phyloP scores from a whole-genome alignment of 1,140 invertebrate genomes.

The Spodoptera litura region DNA sequence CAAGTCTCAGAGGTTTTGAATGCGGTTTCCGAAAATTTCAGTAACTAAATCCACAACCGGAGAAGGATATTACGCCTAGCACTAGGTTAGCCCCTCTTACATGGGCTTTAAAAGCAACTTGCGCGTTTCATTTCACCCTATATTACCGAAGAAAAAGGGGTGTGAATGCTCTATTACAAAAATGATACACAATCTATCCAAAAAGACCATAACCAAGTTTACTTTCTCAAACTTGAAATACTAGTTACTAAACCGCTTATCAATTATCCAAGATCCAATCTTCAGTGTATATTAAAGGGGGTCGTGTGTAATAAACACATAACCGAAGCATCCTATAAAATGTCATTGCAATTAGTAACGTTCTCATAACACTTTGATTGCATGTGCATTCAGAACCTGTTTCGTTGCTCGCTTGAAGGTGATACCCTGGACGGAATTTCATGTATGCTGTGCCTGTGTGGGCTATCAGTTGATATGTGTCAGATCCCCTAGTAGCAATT shows the following conservation, averaged over 20 bases:
- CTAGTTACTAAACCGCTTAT: not conserved
- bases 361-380: constrained; percentile 43
- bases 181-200: too few relatives aligned
- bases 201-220: too few relatives aligned
- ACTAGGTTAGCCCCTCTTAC: too few relatives aligned
- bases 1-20: too few relatives aligned
- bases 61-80: too few relatives aligned
- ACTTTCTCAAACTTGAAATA: not conserved
- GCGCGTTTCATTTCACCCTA: too few relatives aligned
- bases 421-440: constrained; percentile 43
- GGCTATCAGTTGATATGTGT: not conserved
- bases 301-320: constrained; percentile 26
- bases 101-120: too few relatives aligned
- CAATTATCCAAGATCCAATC: not conserved
- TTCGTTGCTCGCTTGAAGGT: constrained; percentile 29
- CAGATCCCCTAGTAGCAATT: not conserved
- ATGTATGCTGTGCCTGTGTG: constrained; percentile 13
- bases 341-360: constrained; percentile 62
- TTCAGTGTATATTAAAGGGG: not conserved
- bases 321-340: constrained; percentile 54
- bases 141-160: too few relatives aligned
- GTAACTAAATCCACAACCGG: too few relatives aligned
- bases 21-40: too few relatives aligned
- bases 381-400: constrained; percentile 43
- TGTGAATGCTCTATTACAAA: too few relatives aligned